Conservation (phyloP, 2,888 invertebrate genomes). For the Thysanoteuthis rhombus region DNA sequence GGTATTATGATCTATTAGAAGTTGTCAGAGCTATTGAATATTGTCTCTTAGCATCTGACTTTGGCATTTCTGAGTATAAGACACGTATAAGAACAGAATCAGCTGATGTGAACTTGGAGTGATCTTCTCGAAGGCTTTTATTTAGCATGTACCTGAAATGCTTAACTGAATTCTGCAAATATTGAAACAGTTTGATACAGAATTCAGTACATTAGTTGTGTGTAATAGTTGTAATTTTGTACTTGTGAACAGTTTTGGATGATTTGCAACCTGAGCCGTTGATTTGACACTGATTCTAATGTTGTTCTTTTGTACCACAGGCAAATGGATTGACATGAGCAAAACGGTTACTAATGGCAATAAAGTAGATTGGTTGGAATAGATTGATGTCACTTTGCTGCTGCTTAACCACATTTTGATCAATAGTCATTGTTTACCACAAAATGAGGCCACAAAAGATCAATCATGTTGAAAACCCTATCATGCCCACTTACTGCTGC, state of each 20-base stretch:
- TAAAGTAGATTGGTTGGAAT: constrained; percentile 12
- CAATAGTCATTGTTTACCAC: background rate
- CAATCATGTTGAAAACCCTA: background rate
- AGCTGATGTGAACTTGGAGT: constrained; percentile 12
- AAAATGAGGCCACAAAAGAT: background rate
- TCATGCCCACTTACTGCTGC: background rate
- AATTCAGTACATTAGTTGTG: background rate
- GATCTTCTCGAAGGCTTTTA: background rate
- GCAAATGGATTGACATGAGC: constrained; percentile 12
- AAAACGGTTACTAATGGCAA: background rate
- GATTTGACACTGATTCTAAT: background rate
- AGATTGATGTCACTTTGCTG: constrained; percentile 12
- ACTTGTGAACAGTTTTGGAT: constrained; percentile 12
- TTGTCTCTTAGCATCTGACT: background rate
- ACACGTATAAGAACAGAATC: background rate
- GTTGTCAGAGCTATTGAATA: constrained; percentile 12
- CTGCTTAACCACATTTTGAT: background rate
- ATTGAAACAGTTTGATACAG: background rate
- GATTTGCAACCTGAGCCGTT: background rate
- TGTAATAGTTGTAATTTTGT: constrained; percentile 12
- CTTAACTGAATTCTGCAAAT: background rate
- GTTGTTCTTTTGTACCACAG: constrained; percentile 12
- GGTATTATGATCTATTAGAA: background rate
- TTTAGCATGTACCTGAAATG: constrained; percentile 12
- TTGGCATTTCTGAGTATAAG: background rate